Conservation (phyloP, 2,113 vertebrate species). For the Gambusia holbrooki region DNA sequence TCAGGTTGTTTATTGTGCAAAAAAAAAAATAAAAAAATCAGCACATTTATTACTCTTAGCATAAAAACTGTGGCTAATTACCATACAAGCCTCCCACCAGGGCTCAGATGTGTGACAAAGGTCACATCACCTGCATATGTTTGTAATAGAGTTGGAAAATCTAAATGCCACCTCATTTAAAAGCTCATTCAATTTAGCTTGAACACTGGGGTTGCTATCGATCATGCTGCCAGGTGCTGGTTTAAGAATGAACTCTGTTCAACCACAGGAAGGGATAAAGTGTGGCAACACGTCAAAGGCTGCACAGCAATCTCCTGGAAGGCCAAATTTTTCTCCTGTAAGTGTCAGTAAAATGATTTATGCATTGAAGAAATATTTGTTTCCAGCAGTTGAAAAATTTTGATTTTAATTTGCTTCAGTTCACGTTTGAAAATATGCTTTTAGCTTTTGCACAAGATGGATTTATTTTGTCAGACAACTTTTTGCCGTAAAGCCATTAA, state of each 20-base stretch:
- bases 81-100: conserved; percentile 21
- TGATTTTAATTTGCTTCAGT: too few relatives aligned
- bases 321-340: neutral
- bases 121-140: conserved; percentile 36
- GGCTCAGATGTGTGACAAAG: conserved; percentile 41
- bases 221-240: conserved; percentile 48
- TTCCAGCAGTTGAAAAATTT: too few relatives aligned
- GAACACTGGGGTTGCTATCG: conserved; percentile 33
- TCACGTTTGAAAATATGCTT: too few relatives aligned
- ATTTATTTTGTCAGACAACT: too few relatives aligned
- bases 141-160: conserved; percentile 50
- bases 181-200: conserved; percentile 47
- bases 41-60: conserved; percentile 8
- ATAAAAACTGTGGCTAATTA: conserved; percentile 28
- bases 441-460: too few relatives aligned
- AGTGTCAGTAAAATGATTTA: too few relatives aligned
- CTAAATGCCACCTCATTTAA: conserved; percentile 56
- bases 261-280: neutral
- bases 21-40: neutral
- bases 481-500: too few relatives aligned
- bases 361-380: too few relatives aligned
- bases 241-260: conserved; percentile 7
- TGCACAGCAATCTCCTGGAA: neutral
- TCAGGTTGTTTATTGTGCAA: conserved; percentile 19
- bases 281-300: neutral